These are phyloP conservation scores for Erannis defoliaria DNA, from an alignment of 2,888 invertebrate species.

Conservation along the genomic window DNA sequence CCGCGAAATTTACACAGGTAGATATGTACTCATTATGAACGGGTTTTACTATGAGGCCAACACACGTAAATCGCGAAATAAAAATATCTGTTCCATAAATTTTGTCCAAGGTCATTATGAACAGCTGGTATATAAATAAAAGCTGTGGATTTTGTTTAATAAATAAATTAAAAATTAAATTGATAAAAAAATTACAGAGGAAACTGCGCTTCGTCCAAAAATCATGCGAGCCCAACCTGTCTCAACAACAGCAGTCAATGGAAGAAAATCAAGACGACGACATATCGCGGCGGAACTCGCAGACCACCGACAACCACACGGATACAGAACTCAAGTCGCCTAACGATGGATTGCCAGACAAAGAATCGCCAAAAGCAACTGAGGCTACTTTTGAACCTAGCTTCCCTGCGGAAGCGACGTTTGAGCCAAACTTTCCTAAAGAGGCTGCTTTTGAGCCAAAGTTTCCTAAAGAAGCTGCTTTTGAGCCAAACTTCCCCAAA, in stretches of 20 bases:
- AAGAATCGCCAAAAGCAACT: slow-evolving; percentile 55
- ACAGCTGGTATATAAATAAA: too few relatives aligned
- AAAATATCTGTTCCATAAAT: too few relatives aligned
- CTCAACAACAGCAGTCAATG: slow-evolving; percentile 67
- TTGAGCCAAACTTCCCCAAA: slow-evolving; percentile 27
- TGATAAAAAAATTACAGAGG: too few relatives aligned
- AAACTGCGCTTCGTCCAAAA: slow-evolving; percentile 89
- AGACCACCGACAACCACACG: slow-evolving; percentile 45
- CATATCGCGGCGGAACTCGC: slow-evolving; percentile 54
- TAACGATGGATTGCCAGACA: slow-evolving; percentile 54
- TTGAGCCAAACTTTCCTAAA: slow-evolving; percentile 53
- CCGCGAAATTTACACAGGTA: too few relatives aligned
- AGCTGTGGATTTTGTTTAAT: too few relatives aligned
- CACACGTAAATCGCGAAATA: too few relatives aligned
- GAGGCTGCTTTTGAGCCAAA: slow-evolving; percentile 22
- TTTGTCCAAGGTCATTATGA: too few relatives aligned
- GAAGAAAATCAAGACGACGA: slow-evolving; percentile 76
- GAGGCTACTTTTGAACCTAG: slow-evolving; percentile 65
- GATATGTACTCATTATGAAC: too few relatives aligned
- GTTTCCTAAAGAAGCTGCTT: slow-evolving; percentile 18
- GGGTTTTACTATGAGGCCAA: too few relatives aligned
- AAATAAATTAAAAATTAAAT: too few relatives aligned
- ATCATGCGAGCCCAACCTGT: slow-evolving; percentile 79
- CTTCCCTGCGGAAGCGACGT: slow-evolving; percentile 55
- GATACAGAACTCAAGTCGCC: slow-evolving; percentile 55